Evolutionary conservation across 2,113 vertebrate species (phyloP), one percentile per base, ranked within the genome.

Genomic region (Nasalis larvatus): DNA sequence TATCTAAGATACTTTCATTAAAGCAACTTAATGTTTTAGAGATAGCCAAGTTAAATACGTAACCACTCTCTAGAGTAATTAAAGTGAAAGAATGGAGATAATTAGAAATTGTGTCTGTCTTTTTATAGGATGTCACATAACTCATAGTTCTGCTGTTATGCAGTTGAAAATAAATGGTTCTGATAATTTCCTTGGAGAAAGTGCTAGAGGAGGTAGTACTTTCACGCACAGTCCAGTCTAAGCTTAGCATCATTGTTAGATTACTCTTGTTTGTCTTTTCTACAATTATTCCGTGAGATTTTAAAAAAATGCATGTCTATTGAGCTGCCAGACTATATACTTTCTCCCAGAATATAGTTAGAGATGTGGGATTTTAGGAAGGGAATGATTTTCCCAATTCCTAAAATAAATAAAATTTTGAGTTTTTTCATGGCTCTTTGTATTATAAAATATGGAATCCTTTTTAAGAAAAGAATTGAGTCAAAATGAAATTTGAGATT

Each of bases 41-140:
- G 86, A 87, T 98, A 96, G 83, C 66, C 92, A 71, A 18, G 93
- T 97, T 98, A 94, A 97, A 96, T 74, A 95, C 97, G 32, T 97
- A 94, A 93, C 97, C 54, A 90, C 12, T 96, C 81, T 93, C 74
- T n/a, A 73, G 45, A 90, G 16, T 94, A 83, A 98, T 97, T 96
- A 94, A 97, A 97, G 66, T 11, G 45, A 86, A 93, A 47, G 89
- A 96, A 71, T 97, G 74, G 85, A 32, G 97, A 1, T 92, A 97
- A 91, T 93, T 95, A 92, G 85, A 90, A 97, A 66, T 83, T 86
- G 89, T 95, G 30, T 74, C 30, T 90, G 23, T 77, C 37, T 93
- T 58, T 97, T 97, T 74, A 37, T 20, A 94, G 77, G 78, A 2
- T 16, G 21, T 96, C 37, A 23, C 0, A 0, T 77, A 92, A 85